Base-by-base conservation (phyloP, 1,140 invertebrate genomes). In the Aphelinus atriplicis region DNA sequence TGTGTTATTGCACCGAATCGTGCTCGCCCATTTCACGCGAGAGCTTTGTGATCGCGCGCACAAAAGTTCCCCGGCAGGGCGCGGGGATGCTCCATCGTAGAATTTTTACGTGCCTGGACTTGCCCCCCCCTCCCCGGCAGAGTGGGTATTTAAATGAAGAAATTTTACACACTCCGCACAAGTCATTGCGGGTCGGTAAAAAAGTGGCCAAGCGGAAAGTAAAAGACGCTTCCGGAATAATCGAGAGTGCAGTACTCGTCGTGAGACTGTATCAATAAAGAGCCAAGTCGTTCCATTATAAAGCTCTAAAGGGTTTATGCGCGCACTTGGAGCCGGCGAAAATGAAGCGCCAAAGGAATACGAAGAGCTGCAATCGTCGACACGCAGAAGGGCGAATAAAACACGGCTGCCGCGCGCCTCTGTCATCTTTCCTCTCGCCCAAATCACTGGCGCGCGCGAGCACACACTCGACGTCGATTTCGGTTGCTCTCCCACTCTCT, bases 181-280 rank as follows among this genome's bases (percentile, higher is more conserved):
- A 26, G 26, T 26, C 26, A 46, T 66, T 6, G 26, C 7, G 7
- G 56, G n/a, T 3, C 5, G 26, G 3, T 3, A 58, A 58, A 58
- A 58, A 58, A 61, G 42, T 43, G 58, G 26, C 9, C 9, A 45
- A 48, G 7, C 46, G 9, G 26, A 68, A 45, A 55, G 4, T 43
- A 42, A 57, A 7, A 1, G 3, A 10, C n/a, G 56, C 58, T 68
- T 57, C 48, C 45, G 9, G 10, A 53, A 55, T 68, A 68, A 68
- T 68, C 55, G 66, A 58, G 55, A 57, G 48, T 68, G 26, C 26
- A 26, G 26, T 26, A 57, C 66, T 53, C 53, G 45, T 42, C 60
- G 50, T 26, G 26, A 60, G 60, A 51, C 67, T 26, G 26, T 69
- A 69, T 69, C 67, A 69, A 69, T 69, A 69, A 69, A 69, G 67